Percentiles rank a stretch among this genome's conserved stretches.
These are phyloP conservation scores for Metaphire vulgaris DNA, from an alignment of 1,140 invertebrate genomes.

Conservation along the genomic window DNA sequence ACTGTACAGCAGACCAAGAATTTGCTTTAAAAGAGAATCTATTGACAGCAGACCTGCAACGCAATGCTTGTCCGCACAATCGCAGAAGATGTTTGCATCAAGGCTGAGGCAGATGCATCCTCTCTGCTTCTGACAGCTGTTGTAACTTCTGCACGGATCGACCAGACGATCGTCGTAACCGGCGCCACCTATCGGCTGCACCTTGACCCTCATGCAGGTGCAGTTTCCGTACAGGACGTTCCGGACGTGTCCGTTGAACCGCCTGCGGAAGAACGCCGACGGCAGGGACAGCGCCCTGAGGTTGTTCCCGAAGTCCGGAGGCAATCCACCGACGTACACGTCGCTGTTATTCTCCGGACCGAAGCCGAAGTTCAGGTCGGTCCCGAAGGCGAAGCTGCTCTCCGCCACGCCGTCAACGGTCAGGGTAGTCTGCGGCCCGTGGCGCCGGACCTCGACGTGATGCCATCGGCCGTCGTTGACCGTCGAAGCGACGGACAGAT, in stretches of 20 bases:
- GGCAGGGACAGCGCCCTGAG: slow-evolving; percentile 36
- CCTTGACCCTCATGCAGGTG: slow-evolving; percentile 39
- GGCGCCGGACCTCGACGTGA: slow-evolving; percentile 40
- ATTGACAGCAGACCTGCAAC: slow-evolving; percentile 26
- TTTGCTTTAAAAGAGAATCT: no score
- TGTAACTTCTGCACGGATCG: slow-evolving; percentile 38
- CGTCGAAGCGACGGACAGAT: slow-evolving; percentile 25
- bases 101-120: slow-evolving; percentile 27
- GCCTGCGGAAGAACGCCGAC: slow-evolving; percentile 32
- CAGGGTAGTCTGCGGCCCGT: slow-evolving; percentile 41
- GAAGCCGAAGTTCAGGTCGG: slow-evolving; percentile 37
- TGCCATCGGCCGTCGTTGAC: slow-evolving; percentile 46
- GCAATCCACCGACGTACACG: slow-evolving; percentile 44
- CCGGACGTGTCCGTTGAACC: slow-evolving; percentile 38
- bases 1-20: no score
- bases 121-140: slow-evolving; percentile 33
- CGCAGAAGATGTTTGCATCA: slow-evolving; percentile 17
- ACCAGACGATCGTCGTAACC: slow-evolving; percentile 28
- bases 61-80: slow-evolving; percentile 29
- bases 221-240: slow-evolving; percentile 48
- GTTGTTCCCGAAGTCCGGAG: slow-evolving; percentile 31
- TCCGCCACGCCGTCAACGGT: slow-evolving; percentile 37
- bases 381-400: slow-evolving; percentile 36
- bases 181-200: slow-evolving; percentile 31
- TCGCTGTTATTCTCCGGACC: slow-evolving; percentile 34